A percentile compares a stretch with the other conserved stretches of the same genome.
These are phyloP conservation scores for Cinclus mexicanus DNA, from an alignment of 2,113 vertebrate species.

Conservation along the genomic window DNA sequence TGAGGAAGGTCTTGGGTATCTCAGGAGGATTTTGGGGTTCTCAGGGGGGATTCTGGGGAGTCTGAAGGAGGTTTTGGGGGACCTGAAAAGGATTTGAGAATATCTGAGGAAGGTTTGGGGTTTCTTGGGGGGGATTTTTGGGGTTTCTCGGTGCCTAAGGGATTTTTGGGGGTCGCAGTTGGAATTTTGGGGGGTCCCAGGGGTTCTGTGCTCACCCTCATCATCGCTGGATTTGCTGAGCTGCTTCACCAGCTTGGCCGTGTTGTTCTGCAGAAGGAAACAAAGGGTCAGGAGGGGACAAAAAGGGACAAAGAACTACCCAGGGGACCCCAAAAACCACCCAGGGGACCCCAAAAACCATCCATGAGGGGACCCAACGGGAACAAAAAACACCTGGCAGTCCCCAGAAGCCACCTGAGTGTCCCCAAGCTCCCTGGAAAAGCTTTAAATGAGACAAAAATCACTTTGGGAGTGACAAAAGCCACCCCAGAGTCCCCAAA, in stretches of 20 bases:
- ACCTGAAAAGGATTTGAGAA: too few relatives aligned
- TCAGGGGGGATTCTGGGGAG: not conserved
- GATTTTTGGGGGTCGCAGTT: too few relatives aligned
- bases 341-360: not conserved
- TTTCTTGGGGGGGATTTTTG: not conserved
- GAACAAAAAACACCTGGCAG: not conserved
- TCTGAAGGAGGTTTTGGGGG: too few relatives aligned
- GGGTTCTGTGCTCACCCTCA: constrained; percentile 76
- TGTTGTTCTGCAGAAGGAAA: constrained; percentile 85
- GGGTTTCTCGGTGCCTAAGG: too few relatives aligned
- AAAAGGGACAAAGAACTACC: not conserved
- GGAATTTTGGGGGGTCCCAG: not conserved
- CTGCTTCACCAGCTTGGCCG: constrained; percentile 94
- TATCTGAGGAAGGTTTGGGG: not conserved
- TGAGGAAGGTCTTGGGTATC: too few relatives aligned
- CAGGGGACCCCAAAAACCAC: not conserved
- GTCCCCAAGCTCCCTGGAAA: fast-evolving
- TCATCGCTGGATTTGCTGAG: constrained; percentile 91
- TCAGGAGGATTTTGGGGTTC: not conserved
- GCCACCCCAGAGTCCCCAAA: too few relatives aligned
- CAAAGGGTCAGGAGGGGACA: not conserved
- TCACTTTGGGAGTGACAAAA: not conserved
- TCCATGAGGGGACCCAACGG: too few relatives aligned
- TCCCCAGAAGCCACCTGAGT: fast-evolving
- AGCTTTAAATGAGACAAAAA: too few relatives aligned